These are phyloP conservation scores for Lochmaea crataegi DNA, from an alignment of 2,888 invertebrate species.

Conservation along the genomic window DNA sequence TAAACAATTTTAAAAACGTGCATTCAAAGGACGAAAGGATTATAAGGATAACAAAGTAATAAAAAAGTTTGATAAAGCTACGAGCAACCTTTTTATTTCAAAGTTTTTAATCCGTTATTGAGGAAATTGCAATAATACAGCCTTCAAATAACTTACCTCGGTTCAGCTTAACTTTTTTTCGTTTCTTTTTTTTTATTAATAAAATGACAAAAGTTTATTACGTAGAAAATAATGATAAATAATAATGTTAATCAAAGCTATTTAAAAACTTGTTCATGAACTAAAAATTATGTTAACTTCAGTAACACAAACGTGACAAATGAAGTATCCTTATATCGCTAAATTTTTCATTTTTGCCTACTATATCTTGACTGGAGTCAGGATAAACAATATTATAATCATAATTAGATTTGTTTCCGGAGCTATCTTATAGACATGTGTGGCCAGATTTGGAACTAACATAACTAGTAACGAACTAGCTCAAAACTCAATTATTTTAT, in stretches of 20 bases:
- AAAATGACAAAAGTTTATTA: not conserved
- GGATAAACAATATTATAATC: too few species aligned
- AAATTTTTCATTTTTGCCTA: too few species aligned
- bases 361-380: too few species aligned
- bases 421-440: too few species aligned
- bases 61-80: constrained; percentile 32
- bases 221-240: not conserved
- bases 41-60: constrained; percentile 10
- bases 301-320: too few species aligned
- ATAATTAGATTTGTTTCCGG: too few species aligned
- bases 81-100: constrained; percentile 34
- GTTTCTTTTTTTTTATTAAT: not conserved
- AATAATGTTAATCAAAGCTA: not conserved
- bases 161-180: constrained; percentile 9
- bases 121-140: constrained; percentile 26
- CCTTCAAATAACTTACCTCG: constrained; percentile 7
- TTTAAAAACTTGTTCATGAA: too few species aligned
- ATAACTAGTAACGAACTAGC: too few species aligned
- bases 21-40: constrained; percentile 9
- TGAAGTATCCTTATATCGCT: too few species aligned
- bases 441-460: too few species aligned
- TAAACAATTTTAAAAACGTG: not conserved
- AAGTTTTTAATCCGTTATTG: constrained; percentile 38
- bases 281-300: too few species aligned
- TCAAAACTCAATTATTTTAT: too few species aligned